Conservation (phyloP, 1,140 invertebrate species). For the Drosophila subpulchrella region DNA sequence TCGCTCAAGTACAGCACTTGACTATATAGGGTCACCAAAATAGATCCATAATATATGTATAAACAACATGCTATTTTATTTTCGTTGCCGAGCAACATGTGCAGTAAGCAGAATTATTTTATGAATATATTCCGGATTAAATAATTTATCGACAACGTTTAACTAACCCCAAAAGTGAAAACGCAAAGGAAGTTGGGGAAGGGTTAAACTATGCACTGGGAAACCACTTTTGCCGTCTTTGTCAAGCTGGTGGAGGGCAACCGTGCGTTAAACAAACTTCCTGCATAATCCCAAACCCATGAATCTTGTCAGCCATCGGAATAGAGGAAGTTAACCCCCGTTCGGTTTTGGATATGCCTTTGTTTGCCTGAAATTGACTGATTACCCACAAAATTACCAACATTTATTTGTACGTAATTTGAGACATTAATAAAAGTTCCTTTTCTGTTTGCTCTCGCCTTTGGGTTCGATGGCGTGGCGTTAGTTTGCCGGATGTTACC, state of each 20-base stretch:
- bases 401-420: slow-evolving; percentile 76
- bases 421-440: slow-evolving; percentile 73
- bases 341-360: slow-evolving; percentile 33
- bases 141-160: slow-evolving; percentile 46
- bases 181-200: slow-evolving; percentile 21
- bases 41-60: neutral
- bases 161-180: slow-evolving; percentile 28
- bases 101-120: neutral
- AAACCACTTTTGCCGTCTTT: slow-evolving; percentile 18
- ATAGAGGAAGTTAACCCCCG: slow-evolving; percentile 31
- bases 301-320: slow-evolving; percentile 35
- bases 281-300: slow-evolving; percentile 35
- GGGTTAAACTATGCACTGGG: slow-evolving; percentile 53
- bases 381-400: slow-evolving; percentile 80
- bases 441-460: slow-evolving; percentile 15
- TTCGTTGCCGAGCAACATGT: slow-evolving; percentile 18
- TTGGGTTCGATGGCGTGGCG: neutral
- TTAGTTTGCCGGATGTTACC: slow-evolving; percentile 52
- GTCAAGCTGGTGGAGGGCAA: slow-evolving; percentile 38
- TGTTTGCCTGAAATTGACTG: slow-evolving; percentile 79
- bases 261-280: slow-evolving; percentile 70
- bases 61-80: slow-evolving; percentile 5
- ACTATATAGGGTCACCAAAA: slow-evolving; percentile 1
- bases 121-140: slow-evolving; percentile 29
- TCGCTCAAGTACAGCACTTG: slow-evolving; percentile 27